Evolutionary conservation across 2,113 vertebrate species (phyloP).

Genomic region (Myocastor coypus): DNA sequence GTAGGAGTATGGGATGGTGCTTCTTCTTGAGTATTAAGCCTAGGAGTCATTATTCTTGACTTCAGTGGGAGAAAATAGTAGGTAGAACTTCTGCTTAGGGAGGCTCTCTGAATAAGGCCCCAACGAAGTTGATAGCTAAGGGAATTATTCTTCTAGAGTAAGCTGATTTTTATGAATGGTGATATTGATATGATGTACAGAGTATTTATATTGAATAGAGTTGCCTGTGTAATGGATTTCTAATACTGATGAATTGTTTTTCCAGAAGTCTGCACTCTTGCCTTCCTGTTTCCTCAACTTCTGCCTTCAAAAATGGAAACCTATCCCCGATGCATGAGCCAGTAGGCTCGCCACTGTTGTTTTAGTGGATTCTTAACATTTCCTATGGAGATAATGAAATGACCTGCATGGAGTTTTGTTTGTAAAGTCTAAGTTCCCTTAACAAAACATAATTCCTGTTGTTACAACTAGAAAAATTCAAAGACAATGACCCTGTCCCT

Average conservation of each 20-base stretch:
- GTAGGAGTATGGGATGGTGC: background rate
- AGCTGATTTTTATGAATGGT: background rate
- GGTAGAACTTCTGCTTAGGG: background rate
- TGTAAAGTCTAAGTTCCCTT: background rate
- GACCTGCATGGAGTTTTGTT: constrained; percentile 60
- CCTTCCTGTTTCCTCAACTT: background rate
- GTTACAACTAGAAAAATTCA: constrained; percentile 48
- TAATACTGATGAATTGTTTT: background rate
- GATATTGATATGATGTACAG: background rate
- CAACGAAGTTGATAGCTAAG: background rate
- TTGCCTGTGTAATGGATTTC: constrained; percentile 1
- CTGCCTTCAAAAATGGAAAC: constrained; percentile 5
- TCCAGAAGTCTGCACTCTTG: background rate
- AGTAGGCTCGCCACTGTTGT: background rate
- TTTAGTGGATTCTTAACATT: constrained; percentile 60
- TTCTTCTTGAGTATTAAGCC: background rate
- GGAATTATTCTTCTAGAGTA: constrained; percentile 15
- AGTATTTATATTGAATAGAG: background rate
- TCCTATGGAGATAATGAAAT: constrained; percentile 39
- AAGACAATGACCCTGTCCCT: background rate
- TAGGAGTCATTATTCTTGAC: background rate
- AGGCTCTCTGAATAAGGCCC: background rate
- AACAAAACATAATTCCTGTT: constrained; percentile 15
- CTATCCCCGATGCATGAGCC: background rate
- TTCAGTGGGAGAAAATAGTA: background rate